A percentile compares a stretch with the other conserved stretches of the same genome.
phyloP scores from a whole-genome alignment of 2,888 invertebrate species.

The Nomada hirtipes region DNA sequence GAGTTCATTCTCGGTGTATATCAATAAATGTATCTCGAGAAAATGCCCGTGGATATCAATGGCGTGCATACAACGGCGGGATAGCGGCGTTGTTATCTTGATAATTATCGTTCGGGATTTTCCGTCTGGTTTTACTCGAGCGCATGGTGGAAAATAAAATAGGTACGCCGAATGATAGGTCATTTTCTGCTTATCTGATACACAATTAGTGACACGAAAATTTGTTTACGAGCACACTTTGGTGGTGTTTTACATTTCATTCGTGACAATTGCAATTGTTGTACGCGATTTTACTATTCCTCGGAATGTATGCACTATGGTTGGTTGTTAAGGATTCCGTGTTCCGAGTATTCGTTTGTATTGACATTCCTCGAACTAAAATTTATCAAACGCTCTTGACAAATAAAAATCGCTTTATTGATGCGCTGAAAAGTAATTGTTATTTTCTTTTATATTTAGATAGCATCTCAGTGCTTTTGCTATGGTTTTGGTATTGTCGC shows the following conservation, averaged over 20 bases:
- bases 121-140: constrained; percentile 49
- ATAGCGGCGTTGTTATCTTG: constrained; percentile 45
- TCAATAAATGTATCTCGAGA: constrained; percentile 15
- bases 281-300: background rate
- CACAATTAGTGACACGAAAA: constrained; percentile 40
- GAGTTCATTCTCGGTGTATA: background rate
- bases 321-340: background rate
- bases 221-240: constrained; percentile 13
- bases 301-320: background rate
- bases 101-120: constrained; percentile 63
- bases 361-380: no score
- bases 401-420: no score
- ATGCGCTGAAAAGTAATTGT: no score
- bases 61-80: constrained; percentile 37
- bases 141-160: constrained; percentile 33
- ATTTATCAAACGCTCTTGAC: no score
- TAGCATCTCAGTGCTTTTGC: no score
- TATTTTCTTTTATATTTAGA: no score
- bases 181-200: constrained; percentile 41
- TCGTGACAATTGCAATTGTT: background rate
- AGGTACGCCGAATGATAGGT: constrained; percentile 7
- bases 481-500: no score
- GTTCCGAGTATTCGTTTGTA: background rate
- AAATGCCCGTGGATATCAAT: constrained; percentile 32
- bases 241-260: background rate